Base-by-base conservation (phyloP, 2,888 invertebrate genomes). In the Drosophila helvetica region DNA sequence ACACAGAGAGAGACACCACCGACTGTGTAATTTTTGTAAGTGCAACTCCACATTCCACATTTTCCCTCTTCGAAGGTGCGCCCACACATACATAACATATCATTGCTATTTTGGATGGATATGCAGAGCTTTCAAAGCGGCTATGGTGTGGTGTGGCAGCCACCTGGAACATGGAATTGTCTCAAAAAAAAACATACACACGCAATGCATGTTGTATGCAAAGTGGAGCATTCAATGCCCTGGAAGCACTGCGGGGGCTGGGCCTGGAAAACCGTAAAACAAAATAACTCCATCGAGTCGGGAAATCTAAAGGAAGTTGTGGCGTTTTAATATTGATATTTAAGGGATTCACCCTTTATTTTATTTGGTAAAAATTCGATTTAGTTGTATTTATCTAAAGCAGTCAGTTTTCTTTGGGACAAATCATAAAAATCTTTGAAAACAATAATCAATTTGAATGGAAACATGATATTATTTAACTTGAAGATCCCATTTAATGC, bases 21-120 rank as follows among this genome's bases (percentile, higher is more conserved):
- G 46, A 33, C 52, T 50, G 69, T 42, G 59, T 72, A 75, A 75
- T 67, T 75, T 77, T 74, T 70, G 57, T 66, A 77, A 79, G 71
- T 79, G 77, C 79, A 79, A 52, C 57, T 46, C n/a, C 48, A 50
- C 38, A 47, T 59, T 55, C 46, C 72, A 69, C 72, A 63, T 60
- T 75, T 51, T 33, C 33, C 38, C 15, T 45, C 52, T 15, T 65
- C 18, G 54, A 80, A 84, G 81, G 84, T 78, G 84, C 68, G 81
- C 84, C 81, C 80, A 81, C 83, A 60, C 45, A 52, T 46, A 38
- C 57, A 54, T 5, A 57, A 54, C 68, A 77, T 75, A 74, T 71
- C 76, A 68, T 71, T 55, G 75, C 63, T 78, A 80, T 75, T 78
- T 80, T 76, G 65, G 61, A 53, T 61, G 65, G 56, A 65, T 63